Conservation (phyloP, 2,797 vertebrate genomes). For the Molossus alvarezi region DNA sequence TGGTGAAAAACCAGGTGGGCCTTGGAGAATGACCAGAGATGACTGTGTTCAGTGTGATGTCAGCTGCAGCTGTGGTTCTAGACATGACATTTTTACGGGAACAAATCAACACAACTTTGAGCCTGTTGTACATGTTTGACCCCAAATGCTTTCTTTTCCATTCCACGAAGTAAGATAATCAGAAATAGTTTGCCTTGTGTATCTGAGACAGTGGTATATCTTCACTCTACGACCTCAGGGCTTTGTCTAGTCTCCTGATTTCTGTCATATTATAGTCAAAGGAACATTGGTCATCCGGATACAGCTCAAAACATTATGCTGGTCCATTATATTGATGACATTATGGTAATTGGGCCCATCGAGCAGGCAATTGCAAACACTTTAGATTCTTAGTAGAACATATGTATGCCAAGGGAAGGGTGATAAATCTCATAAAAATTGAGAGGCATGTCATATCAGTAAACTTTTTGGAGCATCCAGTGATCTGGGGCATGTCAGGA, state of each 20-base stretch:
- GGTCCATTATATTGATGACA: not conserved
- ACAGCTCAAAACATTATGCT: not conserved
- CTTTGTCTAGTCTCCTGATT: not conserved
- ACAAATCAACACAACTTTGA: not conserved
- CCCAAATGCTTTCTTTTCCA: not conserved
- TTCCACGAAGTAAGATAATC: not conserved
- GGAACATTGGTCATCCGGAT: not conserved
- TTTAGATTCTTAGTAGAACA: slow-evolving; percentile 4
- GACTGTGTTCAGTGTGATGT: not conserved
- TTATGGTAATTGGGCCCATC: not conserved
- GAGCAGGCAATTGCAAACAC: not conserved
- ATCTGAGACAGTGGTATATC: not conserved
- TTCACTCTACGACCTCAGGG: not conserved
- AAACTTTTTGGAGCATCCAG: not conserved
- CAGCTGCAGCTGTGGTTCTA: not conserved
- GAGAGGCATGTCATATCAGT: not conserved
- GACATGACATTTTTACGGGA: not conserved
- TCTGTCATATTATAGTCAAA: not conserved
- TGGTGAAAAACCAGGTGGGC: not conserved
- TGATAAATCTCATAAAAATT: not conserved
- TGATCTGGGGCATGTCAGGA: not conserved
- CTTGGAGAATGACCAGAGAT: not conserved
- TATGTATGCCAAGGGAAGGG: not conserved
- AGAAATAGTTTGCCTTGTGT: not conserved
- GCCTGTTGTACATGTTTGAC: not conserved